These are phyloP conservation scores for Sterrhoptilus dennistouni DNA, from an alignment of 2,113 vertebrate genomes.

Conservation along the genomic window DNA sequence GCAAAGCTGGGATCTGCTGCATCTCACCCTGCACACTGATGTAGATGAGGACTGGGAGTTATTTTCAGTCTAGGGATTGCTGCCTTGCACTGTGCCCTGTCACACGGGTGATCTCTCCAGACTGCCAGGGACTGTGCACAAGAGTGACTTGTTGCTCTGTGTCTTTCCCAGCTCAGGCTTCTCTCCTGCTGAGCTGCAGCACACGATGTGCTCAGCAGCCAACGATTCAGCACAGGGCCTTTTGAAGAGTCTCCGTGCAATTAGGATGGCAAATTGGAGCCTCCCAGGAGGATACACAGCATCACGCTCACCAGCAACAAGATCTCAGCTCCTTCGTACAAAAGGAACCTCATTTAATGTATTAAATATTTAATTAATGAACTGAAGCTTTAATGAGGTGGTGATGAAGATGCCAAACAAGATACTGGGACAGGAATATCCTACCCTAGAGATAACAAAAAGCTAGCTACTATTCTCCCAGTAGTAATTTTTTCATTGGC, in stretches of 20 bases:
- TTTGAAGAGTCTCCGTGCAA: slow-evolving; percentile 74
- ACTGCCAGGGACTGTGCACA: not conserved
- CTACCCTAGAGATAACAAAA: slow-evolving; percentile 43
- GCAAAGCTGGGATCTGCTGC: not conserved
- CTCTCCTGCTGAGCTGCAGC: slow-evolving; percentile 4
- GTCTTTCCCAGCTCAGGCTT: slow-evolving; percentile 2
- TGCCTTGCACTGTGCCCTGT: not conserved
- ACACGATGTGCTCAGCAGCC: slow-evolving; percentile 46
- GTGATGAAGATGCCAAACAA: slow-evolving; percentile 66
- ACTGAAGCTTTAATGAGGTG: slow-evolving; percentile 73
- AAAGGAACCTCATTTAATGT: slow-evolving; percentile 70
- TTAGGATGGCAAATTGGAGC: slow-evolving; percentile 75
- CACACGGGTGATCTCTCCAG: not conserved
- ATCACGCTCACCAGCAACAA: slow-evolving; percentile 62
- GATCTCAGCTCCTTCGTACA: slow-evolving; percentile 50
- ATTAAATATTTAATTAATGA: slow-evolving; percentile 78
- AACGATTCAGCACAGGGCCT: slow-evolving; percentile 50
- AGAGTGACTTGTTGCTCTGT: not conserved
- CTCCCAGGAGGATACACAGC: slow-evolving; percentile 71
- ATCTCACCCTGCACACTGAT: accelerated
- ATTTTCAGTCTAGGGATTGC: not conserved
- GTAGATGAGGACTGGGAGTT: not conserved
- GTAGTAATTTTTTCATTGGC: not conserved
- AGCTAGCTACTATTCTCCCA: slow-evolving; percentile 22
- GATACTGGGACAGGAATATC: slow-evolving; percentile 51